Evolutionary conservation across 2,888 invertebrate species (phyloP).

Genomic region (Smittia aterrima): DNA sequence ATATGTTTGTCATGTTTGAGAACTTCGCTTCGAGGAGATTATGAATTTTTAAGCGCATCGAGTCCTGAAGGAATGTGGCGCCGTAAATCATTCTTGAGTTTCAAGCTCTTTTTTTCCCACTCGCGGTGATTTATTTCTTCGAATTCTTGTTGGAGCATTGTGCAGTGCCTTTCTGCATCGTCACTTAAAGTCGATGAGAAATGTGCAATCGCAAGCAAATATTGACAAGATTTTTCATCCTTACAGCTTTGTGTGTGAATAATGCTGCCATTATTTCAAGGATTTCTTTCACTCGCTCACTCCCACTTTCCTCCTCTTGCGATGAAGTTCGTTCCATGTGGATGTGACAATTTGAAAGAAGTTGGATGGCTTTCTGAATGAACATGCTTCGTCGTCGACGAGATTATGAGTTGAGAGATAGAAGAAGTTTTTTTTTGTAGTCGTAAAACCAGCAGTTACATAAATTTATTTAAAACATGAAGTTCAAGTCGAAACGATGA

Average conservation of each 20-base stretch:
- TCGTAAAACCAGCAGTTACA: background rate
- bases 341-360: background rate
- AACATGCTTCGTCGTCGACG: background rate
- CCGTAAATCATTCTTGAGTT: constrained; percentile 18
- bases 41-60: constrained; percentile 27
- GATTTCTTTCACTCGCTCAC: background rate
- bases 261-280: constrained; percentile 23
- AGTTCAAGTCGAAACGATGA: background rate
- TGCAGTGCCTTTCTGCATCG: background rate
- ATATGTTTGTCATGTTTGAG: constrained; percentile 26
- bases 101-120: background rate
- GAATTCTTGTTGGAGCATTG: background rate
- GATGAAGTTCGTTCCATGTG: background rate
- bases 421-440: background rate
- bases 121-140: background rate
- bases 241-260: background rate
- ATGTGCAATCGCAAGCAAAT: constrained; percentile 5
- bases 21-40: constrained; percentile 11
- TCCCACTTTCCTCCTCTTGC: background rate
- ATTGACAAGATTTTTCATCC: constrained; percentile 29
- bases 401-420: background rate
- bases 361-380: background rate
- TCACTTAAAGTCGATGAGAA: constrained; percentile 9
- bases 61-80: background rate
- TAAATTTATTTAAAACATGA: background rate